Evolutionary conservation across 2,888 invertebrate genomes (phyloP), one percentile per base, ranked within the genome.

Genomic region (Agrilus biguttatus): DNA sequence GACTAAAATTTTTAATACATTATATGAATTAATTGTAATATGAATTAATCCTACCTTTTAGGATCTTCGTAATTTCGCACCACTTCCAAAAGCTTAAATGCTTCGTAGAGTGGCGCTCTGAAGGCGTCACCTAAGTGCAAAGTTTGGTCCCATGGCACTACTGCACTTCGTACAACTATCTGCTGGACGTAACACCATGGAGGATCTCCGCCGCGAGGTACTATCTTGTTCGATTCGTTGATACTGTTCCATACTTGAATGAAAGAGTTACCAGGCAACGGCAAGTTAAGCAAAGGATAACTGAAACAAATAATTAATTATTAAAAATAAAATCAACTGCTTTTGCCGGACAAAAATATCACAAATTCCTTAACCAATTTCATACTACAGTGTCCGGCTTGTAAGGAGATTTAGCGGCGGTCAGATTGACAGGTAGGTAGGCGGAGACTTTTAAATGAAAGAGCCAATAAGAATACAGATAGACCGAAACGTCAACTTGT

Each of bases 251-350:
- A 71, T 37, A 80, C 70, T 56, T 79, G 75, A 37, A 83, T 81
- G 10, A 92, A 92, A 51, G 84, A 81, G 57, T 89, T 91, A 46
- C 92, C 91, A 14, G 91, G 90, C 55, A 95, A 71, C 3, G 93
- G 92, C 47, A 93, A 75, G 69, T 87, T 83, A 51, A 88, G 68
- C 47, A 91, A 65, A 0, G 91, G 91, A 62, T 82, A 86, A 62
- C 91, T 91, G 67, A 33, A 73, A 71, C 49, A 43, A 47, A 49
- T 17, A 17, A 14, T 13, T 21, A 13, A 35, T 17, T 17, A 17
- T 17, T 17, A 17, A 17, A 17, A 17, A 17, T 17, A 3, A 17
- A 17, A 3, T 17, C 17, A 17, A 17, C 17, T 17, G 17, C 3
- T 17, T 17, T 17, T 17, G 3, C 17, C 17, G 17, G 17, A 17